These are phyloP conservation scores for Zaprionus lachaisei DNA, from an alignment of 1,140 invertebrate species.

Conservation along the genomic window DNA sequence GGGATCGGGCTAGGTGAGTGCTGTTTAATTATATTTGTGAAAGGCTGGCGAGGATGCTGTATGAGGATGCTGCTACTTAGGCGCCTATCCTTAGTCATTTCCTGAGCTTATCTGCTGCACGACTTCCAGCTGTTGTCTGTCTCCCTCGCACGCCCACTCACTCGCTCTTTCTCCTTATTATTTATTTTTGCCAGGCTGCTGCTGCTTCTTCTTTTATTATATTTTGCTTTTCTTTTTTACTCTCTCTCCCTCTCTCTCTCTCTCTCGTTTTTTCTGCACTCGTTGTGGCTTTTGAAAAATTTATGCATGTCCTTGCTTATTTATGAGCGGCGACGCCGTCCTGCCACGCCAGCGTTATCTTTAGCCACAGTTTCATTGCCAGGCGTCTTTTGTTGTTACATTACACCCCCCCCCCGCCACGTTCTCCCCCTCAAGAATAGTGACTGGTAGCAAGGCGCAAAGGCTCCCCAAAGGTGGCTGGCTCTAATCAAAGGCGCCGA, in stretches of 20 bases:
- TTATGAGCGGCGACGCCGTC: constrained; percentile 77
- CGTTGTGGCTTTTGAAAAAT: constrained; percentile 74
- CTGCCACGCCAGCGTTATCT: constrained; percentile 68
- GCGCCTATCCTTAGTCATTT: constrained; percentile 80
- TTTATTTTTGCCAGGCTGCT: constrained; percentile 60
- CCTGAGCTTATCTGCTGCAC: constrained; percentile 73
- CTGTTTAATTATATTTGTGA: constrained; percentile 79
- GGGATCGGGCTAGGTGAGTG: constrained; percentile 19
- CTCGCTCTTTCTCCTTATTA: constrained; percentile 61
- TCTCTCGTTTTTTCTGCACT: constrained; percentile 18
- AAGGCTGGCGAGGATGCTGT: constrained; percentile 6
- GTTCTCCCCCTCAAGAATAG: constrained; percentile 42
- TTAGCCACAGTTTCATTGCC: constrained; percentile 81
- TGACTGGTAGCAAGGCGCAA: constrained; percentile 6
- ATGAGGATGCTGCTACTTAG: constrained; percentile 77
- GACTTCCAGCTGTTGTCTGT: not conserved
- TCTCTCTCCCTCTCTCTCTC: not conserved
- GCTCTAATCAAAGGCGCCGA: constrained; percentile 79
- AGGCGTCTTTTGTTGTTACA: constrained; percentile 45
- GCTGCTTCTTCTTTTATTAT: constrained; percentile 46
- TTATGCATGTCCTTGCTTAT: constrained; percentile 83
- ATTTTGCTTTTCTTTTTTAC: constrained; percentile 46
- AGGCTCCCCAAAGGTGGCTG: constrained; percentile 72
- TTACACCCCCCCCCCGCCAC: too few relatives aligned
- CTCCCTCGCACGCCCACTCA: constrained; percentile 10